phyloP scores from a whole-genome alignment of 2,888 invertebrate genomes.

The Amiota mariae region DNA sequence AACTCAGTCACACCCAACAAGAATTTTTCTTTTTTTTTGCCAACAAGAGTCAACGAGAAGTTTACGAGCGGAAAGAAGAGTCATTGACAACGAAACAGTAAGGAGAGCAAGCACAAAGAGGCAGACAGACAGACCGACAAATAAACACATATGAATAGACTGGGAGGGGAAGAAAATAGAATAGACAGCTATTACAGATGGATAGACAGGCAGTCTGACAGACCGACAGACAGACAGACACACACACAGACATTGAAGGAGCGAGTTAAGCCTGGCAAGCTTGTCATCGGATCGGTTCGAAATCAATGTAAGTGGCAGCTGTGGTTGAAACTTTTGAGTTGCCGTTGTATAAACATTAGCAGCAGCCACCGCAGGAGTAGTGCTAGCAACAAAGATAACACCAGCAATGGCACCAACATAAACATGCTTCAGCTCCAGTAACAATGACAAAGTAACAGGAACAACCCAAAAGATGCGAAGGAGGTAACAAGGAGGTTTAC shows the following conservation, averaged over 20 bases:
- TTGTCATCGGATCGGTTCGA: constrained; percentile 40
- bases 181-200: neutral
- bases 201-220: neutral
- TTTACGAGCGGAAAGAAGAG: too few relatives aligned
- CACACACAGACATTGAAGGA: neutral
- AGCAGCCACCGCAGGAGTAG: neutral
- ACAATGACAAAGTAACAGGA: too few relatives aligned
- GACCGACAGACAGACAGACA: too few relatives aligned
- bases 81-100: too few relatives aligned
- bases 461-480: neutral
- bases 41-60: neutral
- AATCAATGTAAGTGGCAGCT: constrained; percentile 59
- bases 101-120: too few relatives aligned
- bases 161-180: neutral
- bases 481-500: neutral
- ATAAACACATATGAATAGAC: neutral
- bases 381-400: too few relatives aligned
- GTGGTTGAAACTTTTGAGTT: constrained; percentile 58
- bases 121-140: constrained; percentile 3
- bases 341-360: constrained; percentile 52
- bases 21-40: neutral
- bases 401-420: too few relatives aligned
- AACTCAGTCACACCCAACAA: constrained; percentile 18
- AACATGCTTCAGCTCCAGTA: too few relatives aligned
- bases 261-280: constrained; percentile 34